These are phyloP conservation scores for Hypolimnas misippus DNA, from an alignment of 2,888 invertebrate genomes.

Conservation along the genomic window DNA sequence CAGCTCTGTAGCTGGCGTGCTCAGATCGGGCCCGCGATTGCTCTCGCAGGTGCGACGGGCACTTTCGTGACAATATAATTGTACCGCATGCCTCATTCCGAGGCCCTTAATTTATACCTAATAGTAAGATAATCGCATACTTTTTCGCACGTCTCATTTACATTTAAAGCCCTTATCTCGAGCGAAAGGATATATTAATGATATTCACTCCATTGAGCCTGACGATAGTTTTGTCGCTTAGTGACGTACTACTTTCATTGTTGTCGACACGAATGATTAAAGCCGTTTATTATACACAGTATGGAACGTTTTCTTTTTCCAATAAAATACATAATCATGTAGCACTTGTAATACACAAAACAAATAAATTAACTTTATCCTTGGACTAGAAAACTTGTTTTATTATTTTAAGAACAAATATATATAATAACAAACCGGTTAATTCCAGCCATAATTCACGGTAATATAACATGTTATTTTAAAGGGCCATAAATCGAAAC, in stretches of 20 bases:
- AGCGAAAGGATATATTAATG: conserved; percentile 67
- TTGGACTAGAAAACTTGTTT: background rate
- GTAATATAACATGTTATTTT: conserved; percentile 7
- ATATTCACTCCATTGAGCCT: conserved; percentile 59
- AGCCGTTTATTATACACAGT: background rate
- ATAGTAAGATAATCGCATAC: conserved; percentile 79
- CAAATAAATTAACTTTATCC: no score
- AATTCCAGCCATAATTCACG: conserved; percentile 2
- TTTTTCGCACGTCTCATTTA: conserved; percentile 80
- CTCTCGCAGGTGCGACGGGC: conserved; percentile 51
- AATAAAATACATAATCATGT: no score
- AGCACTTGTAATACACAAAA: no score
- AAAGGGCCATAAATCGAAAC: conserved; percentile 14
- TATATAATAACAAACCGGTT: background rate
- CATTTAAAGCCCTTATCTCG: conserved; percentile 75
- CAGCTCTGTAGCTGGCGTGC: conserved; percentile 58
- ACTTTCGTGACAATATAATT: conserved; percentile 83
- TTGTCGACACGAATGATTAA: background rate
- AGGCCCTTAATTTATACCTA: conserved; percentile 80
- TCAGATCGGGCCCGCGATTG: conserved; percentile 55
- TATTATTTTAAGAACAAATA: background rate
- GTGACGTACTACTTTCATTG: conserved; percentile 22
- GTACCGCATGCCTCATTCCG: conserved; percentile 68
- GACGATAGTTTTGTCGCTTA: conserved; percentile 50
- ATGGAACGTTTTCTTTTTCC: background rate